Evolutionary conservation across 2,797 vertebrate species (phyloP).

Genomic region (Propithecus deckenii): DNA sequence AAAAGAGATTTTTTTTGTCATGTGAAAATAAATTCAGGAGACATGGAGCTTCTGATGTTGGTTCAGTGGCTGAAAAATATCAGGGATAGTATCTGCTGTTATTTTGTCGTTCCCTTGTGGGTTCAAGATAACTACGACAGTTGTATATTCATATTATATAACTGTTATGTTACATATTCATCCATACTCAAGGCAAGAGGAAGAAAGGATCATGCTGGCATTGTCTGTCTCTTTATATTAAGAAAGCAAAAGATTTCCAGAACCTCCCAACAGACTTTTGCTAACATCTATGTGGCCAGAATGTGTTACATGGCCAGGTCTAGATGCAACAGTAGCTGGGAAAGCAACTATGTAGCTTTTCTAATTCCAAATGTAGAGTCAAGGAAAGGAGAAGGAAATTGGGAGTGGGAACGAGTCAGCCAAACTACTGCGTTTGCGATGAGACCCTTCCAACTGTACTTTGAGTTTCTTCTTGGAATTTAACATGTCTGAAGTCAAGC

Average conservation of each 20-base stretch:
- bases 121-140: not conserved
- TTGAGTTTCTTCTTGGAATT: not conserved
- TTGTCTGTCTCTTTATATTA: not conserved
- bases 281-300: not conserved
- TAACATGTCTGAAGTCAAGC: not conserved
- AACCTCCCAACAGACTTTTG: not conserved
- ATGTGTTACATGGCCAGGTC: not conserved
- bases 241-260: not conserved
- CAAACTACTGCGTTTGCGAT: not conserved
- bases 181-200: not conserved
- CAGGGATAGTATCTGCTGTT: not conserved
- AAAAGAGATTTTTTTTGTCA: slow-evolving; percentile 11
- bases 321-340: not conserved
- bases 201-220: not conserved
- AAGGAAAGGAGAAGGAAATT: not conserved
- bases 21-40: not conserved
- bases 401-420: not conserved
- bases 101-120: not conserved
- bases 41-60: not conserved
- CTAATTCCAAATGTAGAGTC: not conserved
- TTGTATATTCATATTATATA: not conserved
- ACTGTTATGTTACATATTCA: not conserved
- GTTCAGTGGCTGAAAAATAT: not conserved
- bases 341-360: not conserved
- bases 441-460: not conserved